A percentile compares a stretch with the other conserved stretches of the same genome.
phyloP scores from a whole-genome alignment of 1,140 invertebrate species.

The Forficula auricularia region DNA sequence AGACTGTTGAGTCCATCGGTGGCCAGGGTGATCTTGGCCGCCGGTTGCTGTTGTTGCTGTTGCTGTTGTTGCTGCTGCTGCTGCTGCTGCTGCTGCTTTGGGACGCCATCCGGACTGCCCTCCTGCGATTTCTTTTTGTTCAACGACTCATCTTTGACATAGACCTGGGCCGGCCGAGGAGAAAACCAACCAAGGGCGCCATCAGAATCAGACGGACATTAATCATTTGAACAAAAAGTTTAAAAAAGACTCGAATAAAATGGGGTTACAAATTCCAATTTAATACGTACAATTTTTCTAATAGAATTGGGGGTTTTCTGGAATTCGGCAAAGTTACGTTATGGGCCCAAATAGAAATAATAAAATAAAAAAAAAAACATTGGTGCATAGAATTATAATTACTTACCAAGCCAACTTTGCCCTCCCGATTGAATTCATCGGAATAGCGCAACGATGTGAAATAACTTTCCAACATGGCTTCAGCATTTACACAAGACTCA shows the following conservation, averaged over 20 bases:
- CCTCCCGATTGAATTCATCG: slow-evolving; percentile 41
- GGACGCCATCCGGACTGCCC: neutral
- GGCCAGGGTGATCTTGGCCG: slow-evolving; percentile 3
- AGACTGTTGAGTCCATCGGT: slow-evolving; percentile 29
- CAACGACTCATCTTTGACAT: slow-evolving; percentile 34
- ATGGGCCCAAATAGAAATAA: neutral
- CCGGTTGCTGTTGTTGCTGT: slow-evolving; percentile 18
- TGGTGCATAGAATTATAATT: slow-evolving; percentile 9
- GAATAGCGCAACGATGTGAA: slow-evolving; percentile 39
- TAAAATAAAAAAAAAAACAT: slow-evolving; percentile 3
- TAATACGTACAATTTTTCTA: neutral
- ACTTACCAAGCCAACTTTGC: slow-evolving; percentile 34
- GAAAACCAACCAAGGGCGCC: neutral
- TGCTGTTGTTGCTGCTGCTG: slow-evolving; percentile 15
- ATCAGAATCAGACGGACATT: too few species aligned
- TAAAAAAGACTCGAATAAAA: neutral
- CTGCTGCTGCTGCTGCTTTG: neutral
- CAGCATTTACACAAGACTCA: slow-evolving; percentile 43
- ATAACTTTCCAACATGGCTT: slow-evolving; percentile 46
- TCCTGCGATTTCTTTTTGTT: slow-evolving; percentile 15
- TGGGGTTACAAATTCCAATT: neutral
- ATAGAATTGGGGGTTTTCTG: too few species aligned
- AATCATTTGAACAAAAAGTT: neutral
- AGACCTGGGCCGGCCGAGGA: slow-evolving; percentile 23
- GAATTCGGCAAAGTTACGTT: too few species aligned